These are phyloP conservation scores for Phocoena sinus DNA, from an alignment of 2,113 vertebrate species.

Conservation along the genomic window DNA sequence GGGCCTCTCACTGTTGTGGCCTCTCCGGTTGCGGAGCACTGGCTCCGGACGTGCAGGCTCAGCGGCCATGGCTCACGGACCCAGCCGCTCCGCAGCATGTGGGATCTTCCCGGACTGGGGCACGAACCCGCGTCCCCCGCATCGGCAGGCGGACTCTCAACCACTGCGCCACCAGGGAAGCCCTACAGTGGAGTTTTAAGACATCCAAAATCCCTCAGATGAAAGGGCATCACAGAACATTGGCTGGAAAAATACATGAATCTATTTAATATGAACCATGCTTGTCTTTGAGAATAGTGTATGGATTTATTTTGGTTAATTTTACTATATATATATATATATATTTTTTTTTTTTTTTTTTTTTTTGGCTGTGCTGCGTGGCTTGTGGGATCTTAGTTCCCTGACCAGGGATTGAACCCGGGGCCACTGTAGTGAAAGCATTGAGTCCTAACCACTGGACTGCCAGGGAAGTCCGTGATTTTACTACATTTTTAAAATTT, in stretches of 20 bases:
- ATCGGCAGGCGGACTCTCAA: too few relatives aligned
- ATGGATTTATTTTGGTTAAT: not conserved
- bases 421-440: not conserved
- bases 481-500: conserved; percentile 12
- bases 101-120: too few relatives aligned
- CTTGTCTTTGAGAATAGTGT: not conserved
- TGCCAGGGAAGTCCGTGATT: not conserved
- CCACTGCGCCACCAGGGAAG: not conserved
- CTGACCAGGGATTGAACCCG: not conserved
- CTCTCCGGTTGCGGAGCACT: too few relatives aligned
- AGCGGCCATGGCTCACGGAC: too few relatives aligned
- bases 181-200: not conserved
- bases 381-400: not conserved
- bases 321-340: not conserved
- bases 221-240: conserved; percentile 30
- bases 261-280: not conserved
- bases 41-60: too few relatives aligned
- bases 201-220: not conserved
- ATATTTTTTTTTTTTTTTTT: too few relatives aligned
- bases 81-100: too few relatives aligned
- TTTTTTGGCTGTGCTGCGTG: not conserved
- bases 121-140: too few relatives aligned
- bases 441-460: not conserved
- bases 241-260: conserved; percentile 23
- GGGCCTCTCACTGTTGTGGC: too few relatives aligned